Evolutionary conservation across 2,797 vertebrate species (phyloP), one percentile per base, ranked within the genome.

Genomic region (Euphonia xanthogaster): DNA sequence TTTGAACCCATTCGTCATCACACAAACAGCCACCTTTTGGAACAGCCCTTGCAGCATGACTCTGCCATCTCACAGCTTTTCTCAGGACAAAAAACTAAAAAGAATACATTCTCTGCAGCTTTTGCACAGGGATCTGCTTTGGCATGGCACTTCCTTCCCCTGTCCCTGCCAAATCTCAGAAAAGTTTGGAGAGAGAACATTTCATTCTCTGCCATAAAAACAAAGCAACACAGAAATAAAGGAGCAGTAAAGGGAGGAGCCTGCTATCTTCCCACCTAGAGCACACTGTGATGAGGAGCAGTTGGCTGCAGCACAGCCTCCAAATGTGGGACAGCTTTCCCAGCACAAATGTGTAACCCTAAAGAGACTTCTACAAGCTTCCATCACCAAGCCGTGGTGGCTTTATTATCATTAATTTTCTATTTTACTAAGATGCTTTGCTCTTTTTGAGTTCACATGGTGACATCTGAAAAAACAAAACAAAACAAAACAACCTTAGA

Each of bases 111-210:
- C 77, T 94, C 76, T 87, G 50, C 79, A 39, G 73, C 22, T 93
- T 71, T 79, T 94, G 81, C 37, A 35, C 35, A 61, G 39, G 85
- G 92, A 86, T 93, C 92, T 86, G 90, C 91, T 90, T 88, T 94
- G 73, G 82, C 71, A 81, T 20, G 0, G 73, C 22, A 39, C 47
- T 58, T 76, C 57, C 70, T 88, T 78, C 79, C 42, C 44, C 67
- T 21, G 17, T 17, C 51, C 65, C 61, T 75, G 82, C 85, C 91
- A 92, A 92, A 88, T 19, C 39, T 58, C 84, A 78, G 65, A 57
- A 62, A 70, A 7, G 17, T 72, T 94, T 87, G 83, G 74, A 92
- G 58, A 80, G 57, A 90, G 75, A 94, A 95, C 68, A 70, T 90
- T 91, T 91, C 78, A 86, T 91, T 90, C 85, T 62, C 67, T 8